Conservation (phyloP, 1,140 invertebrate genomes). For the Copidosoma floridanum region DNA sequence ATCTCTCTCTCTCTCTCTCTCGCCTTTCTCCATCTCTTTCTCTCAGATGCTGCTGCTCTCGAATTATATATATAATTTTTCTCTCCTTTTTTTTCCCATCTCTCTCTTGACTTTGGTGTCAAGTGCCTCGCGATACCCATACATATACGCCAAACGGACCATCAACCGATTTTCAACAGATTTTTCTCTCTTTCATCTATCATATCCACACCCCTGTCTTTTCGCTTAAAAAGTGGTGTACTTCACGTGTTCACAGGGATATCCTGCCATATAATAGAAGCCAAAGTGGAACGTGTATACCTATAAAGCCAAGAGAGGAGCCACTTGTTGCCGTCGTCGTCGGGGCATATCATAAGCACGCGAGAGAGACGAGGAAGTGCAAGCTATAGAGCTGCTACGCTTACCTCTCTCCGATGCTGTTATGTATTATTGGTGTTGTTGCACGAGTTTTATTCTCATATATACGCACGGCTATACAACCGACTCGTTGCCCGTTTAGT, state of each 20-base stretch:
- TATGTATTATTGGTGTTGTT: background rate
- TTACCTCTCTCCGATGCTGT: background rate
- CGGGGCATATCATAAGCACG: too few species aligned
- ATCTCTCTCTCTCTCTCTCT: slow-evolving; percentile 6
- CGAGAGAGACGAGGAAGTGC: slow-evolving; percentile 14
- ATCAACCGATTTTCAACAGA: background rate
- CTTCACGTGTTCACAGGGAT: background rate
- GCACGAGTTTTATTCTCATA: background rate
- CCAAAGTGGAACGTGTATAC: background rate
- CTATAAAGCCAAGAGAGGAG: background rate
- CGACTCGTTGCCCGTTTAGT: too few species aligned
- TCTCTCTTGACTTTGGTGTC: background rate
- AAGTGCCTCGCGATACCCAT: background rate
- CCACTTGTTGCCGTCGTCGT: slow-evolving; percentile 10
- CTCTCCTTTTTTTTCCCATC: background rate
- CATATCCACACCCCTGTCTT: too few species aligned
- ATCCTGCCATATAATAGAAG: background rate
- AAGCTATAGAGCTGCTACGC: background rate
- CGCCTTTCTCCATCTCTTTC: background rate
- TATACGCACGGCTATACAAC: too few species aligned
- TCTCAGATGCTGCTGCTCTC: too few species aligned
- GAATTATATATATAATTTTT: too few species aligned
- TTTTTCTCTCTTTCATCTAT: too few species aligned
- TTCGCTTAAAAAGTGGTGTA: too few species aligned
- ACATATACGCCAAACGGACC: background rate